Evolutionary conservation across 2,888 invertebrate species (phyloP), one percentile per base, ranked within the genome.

Genomic region (Prionchulus punctatus): DNA sequence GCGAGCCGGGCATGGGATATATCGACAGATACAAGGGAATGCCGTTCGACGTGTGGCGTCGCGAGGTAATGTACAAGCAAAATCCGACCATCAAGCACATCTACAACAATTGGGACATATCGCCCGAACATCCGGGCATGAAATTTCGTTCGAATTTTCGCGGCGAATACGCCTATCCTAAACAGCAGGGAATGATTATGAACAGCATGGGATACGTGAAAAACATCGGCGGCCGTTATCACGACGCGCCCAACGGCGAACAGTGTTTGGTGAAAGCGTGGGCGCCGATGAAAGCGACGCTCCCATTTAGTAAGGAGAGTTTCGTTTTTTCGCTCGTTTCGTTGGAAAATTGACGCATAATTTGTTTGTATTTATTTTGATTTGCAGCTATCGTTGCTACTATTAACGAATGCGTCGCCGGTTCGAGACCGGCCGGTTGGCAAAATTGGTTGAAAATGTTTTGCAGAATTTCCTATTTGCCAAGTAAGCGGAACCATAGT

Each of bases 71-170:
- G 23, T 45, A 45, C 45, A 12, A 23, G 18, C 18, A 45, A 45
- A 45, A 45, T 45, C 45, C 45, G 45, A 23, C 45, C 26, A 50
- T 50, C 4, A 50, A 50, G 28, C 50, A 28, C 50, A 50, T 50
- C 28, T 50, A 50, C 28, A 28, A 50, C 30, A 25, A 28, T 27
- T 50, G 50, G 50, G 15, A 21, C 28, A 50, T 50, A 7, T 18
- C 12, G 4, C 26, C 25, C 12, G 50, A 50, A 50, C 50, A 50
- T 50, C 50, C 50, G 26, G 50, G 50, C 53, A 43, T 53, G 43
- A n/a, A 4, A 12, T 43, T 45, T 23, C 12, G 45, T 7, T 7
- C 45, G 12, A 7, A 4, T 12, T n/a, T 45, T 45, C 12, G 23
- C 12, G 18, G 23, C 23, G 7, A 23, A 4, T 23, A 45, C 45